These are phyloP conservation scores for Pedionomus torquatus DNA, from an alignment of 2,113 vertebrate genomes.

Conservation along the genomic window DNA sequence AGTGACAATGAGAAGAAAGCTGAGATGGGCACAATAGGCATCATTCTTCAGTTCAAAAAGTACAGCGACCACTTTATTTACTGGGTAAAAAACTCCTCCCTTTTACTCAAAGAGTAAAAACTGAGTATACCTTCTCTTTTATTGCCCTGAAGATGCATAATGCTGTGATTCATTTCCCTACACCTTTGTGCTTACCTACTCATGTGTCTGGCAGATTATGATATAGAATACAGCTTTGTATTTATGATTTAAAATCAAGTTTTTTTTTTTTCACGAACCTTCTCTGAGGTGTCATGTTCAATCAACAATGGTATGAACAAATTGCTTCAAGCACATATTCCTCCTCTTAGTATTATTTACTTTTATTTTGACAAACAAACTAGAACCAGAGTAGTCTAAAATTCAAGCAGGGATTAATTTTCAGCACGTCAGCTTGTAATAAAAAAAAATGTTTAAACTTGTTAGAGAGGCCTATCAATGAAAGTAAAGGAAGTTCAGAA, in stretches of 20 bases:
- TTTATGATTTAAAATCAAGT: conserved; percentile 41
- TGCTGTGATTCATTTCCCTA: neutral
- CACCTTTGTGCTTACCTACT: neutral
- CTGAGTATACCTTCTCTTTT: neutral
- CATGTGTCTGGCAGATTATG: conserved; percentile 8
- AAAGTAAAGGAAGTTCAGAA: conserved; percentile 68
- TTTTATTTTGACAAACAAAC: conserved; percentile 66
- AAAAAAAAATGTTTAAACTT: conserved; percentile 61
- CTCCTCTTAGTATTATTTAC: conserved; percentile 63
- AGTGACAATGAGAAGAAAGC: neutral
- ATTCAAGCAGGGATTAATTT: conserved; percentile 57
- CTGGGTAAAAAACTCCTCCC: accelerated
- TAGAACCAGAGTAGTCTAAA: conserved; percentile 56
- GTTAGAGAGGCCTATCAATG: conserved; percentile 57
- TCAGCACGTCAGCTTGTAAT: conserved; percentile 57
- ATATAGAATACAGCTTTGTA: conserved; percentile 47
- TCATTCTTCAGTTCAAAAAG: neutral
- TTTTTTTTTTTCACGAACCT: conserved; percentile 43
- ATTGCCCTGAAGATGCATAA: neutral
- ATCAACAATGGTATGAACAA: conserved; percentile 40
- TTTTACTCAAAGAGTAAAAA: neutral
- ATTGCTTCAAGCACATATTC: conserved; percentile 60
- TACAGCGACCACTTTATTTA: neutral
- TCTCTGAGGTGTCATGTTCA: conserved; percentile 59
- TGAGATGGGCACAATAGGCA: neutral